Evolutionary conservation across 2,888 invertebrate species (phyloP).

Genomic region (Trissolcus japonicus): DNA sequence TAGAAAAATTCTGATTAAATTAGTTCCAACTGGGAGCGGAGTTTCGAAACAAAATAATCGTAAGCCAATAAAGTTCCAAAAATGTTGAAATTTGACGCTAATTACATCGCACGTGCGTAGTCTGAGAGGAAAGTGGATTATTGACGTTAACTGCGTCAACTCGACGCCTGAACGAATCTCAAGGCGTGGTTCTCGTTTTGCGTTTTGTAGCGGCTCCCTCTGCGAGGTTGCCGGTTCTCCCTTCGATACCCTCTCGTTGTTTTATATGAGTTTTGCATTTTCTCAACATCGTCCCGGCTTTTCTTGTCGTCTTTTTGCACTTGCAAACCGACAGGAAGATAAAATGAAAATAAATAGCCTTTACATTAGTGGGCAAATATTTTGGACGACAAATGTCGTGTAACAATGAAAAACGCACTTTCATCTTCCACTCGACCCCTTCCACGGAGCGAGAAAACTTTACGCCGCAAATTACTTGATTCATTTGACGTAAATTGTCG

Average conservation of each 20-base stretch:
- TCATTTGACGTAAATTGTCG: slow-evolving; percentile 27
- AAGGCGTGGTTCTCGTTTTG: slow-evolving; percentile 67
- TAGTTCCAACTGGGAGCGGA: not conserved
- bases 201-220: slow-evolving; percentile 67
- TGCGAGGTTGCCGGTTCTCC: slow-evolving; percentile 70
- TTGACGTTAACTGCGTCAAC: slow-evolving; percentile 55
- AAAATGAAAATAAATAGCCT: slow-evolving; percentile 28
- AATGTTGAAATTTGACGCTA: slow-evolving; percentile 23
- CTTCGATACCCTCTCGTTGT: slow-evolving; percentile 51
- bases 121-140: slow-evolving; percentile 30
- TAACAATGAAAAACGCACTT: slow-evolving; percentile 33
- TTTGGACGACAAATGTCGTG: slow-evolving; percentile 11
- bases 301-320: slow-evolving; percentile 7
- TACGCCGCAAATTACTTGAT: slow-evolving; percentile 38
- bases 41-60: not conserved
- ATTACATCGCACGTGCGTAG: slow-evolving; percentile 40
- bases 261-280: slow-evolving; percentile 52
- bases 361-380: slow-evolving; percentile 23
- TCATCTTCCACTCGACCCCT: slow-evolving; percentile 13
- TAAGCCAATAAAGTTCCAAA: slow-evolving; percentile 9
- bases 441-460: slow-evolving; percentile 30
- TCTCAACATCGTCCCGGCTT: slow-evolving; percentile 26
- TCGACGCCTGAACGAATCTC: slow-evolving; percentile 52
- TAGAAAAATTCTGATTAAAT: not conserved
- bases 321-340: not conserved